Evolutionary conservation across 64 coral and sea anemone genomes (phyloP), one percentile per base, ranked within the genome.

Genomic region (Montipora cactus): DNA sequence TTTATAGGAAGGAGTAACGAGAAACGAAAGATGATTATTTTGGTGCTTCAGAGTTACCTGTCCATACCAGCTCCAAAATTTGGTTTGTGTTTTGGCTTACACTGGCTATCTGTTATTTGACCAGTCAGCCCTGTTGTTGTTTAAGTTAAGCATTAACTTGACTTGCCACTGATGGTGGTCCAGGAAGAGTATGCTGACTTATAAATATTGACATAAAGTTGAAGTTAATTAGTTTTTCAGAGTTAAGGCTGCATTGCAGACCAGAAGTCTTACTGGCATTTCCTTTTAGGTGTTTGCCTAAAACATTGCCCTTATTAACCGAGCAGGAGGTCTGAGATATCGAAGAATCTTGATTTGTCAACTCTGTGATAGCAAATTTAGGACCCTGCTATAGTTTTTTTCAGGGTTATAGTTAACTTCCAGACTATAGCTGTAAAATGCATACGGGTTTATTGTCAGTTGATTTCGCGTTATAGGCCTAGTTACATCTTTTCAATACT

Each of bases 221-320:
- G 74, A 76, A 76, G 74, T 76, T 76, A 46, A 12, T 76, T 76
- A 37, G 13, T 48, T 76, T 76, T 76, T 76, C 37, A 76, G 74
- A 76, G 28, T 76, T 37, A 37, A 37, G 37, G 37, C 37, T 37
- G 37, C 37, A 37, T 37, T 37, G 37, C 37, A 37, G 37, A 37
- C 37, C 37, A 37, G 37, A 37, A 37, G 2, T 37, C 37, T 37
- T 37, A 37, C 37, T 37, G 44, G 44, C 74, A 76, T 12, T 76
- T 44, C 4, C 37, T 12, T 76, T 47, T 76, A 46, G 10, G 74
- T 6, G 37, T 76, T 76, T 76, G 28, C 74, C 44, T 37, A 37
- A 44, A 76, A 47, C 37, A 46, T 76, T 55, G 52, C 52, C 10
- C 52, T 55, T 55, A 55, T 10, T 55, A 55, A 55, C 52, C 52